Evolutionary conservation across 2,113 vertebrate genomes (phyloP).

Genomic region (Ceyx cyanopectus): DNA sequence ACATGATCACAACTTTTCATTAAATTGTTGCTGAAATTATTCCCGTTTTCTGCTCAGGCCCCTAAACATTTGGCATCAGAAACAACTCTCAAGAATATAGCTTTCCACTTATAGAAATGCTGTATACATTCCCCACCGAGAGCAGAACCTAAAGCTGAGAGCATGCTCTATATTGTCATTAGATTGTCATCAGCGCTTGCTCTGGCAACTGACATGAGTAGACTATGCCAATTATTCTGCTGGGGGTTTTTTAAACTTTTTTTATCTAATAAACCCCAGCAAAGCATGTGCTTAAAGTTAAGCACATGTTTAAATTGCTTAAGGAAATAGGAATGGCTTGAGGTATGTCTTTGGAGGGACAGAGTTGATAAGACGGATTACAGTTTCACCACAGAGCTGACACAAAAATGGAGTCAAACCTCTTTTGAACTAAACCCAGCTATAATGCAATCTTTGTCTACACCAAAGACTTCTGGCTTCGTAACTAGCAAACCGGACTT

Average conservation of each 20-base stretch:
- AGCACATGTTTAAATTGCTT: neutral
- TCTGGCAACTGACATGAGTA: neutral
- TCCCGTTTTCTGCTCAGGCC: neutral
- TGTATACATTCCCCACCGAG: neutral
- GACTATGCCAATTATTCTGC: neutral
- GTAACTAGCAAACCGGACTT: neutral
- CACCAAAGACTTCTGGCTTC: neutral
- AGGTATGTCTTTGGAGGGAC: neutral
- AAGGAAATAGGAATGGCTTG: neutral
- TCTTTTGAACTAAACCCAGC: slow-evolving; percentile 11
- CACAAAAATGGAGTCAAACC: slow-evolving; percentile 6
- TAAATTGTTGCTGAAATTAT: neutral
- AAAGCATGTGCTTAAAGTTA: slow-evolving; percentile 49
- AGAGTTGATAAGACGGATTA: neutral
- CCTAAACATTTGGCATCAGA: neutral
- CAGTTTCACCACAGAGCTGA: slow-evolving; percentile 1
- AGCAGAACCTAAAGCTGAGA: neutral
- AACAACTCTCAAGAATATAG: neutral
- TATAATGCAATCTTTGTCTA: neutral
- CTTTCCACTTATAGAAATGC: neutral
- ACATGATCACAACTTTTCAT: neutral
- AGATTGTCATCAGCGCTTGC: neutral
- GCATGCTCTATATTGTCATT: neutral
- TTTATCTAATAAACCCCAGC: slow-evolving; percentile 25
- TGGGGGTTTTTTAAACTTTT: neutral